Conservation (phyloP, 1,140 invertebrate species). For the Drosophila auraria region DNA sequence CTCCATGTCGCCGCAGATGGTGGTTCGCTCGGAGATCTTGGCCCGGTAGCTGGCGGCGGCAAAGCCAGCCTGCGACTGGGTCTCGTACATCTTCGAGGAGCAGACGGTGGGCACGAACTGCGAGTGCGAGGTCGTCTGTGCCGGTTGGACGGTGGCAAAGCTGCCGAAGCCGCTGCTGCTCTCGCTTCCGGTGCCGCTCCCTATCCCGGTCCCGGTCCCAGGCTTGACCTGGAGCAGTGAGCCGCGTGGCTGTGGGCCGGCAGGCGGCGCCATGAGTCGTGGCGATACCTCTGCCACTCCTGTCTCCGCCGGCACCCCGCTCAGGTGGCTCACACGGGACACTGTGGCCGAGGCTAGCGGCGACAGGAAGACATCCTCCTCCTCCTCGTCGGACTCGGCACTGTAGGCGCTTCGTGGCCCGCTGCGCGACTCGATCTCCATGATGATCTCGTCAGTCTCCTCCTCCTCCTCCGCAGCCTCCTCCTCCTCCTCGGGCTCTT, state of each 20-base stretch:
- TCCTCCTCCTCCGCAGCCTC: constrained; percentile 24
- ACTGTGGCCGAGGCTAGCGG: constrained; percentile 35
- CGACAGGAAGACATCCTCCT: constrained; percentile 57
- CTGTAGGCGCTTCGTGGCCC: neutral
- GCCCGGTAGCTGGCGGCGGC: constrained; percentile 1
- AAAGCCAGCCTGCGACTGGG: constrained; percentile 9
- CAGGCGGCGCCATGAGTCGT: constrained; percentile 9
- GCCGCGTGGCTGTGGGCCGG: constrained; percentile 63
- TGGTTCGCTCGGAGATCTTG: constrained; percentile 72
- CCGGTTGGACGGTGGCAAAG: constrained; percentile 36
- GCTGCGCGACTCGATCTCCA: constrained; percentile 50
- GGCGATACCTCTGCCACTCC: neutral
- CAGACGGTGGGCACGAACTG: constrained; percentile 68
- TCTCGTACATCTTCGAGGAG: constrained; percentile 72
- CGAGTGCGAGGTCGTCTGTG: constrained; percentile 30
- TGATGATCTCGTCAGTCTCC: constrained; percentile 63
- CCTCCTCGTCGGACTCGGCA: constrained; percentile 24
- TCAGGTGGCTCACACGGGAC: constrained; percentile 9
- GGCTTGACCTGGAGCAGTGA: constrained; percentile 32
- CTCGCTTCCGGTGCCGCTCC: neutral
- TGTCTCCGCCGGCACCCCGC: too few species aligned
- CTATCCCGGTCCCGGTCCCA: neutral
- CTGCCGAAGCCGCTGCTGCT: constrained; percentile 71
- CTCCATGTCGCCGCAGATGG: constrained; percentile 62
- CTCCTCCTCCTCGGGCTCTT: neutral